Conservation (phyloP, 2,888 invertebrate species). For the Ametastegia equiseti region DNA sequence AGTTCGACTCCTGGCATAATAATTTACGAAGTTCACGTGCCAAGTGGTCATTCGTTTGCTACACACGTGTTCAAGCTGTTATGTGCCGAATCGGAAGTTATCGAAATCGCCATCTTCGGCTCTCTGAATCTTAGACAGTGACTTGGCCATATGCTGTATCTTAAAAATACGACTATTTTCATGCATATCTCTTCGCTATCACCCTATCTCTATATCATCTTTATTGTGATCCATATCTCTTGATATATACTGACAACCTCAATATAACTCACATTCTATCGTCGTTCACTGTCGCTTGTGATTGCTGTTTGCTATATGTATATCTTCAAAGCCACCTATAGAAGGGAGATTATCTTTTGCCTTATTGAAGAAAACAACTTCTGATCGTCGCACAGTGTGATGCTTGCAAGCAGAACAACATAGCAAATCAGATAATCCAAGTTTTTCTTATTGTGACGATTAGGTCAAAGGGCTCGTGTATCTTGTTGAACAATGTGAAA, state of each 20-base stretch:
- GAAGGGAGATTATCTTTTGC: background rate
- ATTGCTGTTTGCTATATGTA: background rate
- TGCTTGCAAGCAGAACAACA: background rate
- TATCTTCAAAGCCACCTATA: background rate
- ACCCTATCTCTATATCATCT: constrained; percentile 20
- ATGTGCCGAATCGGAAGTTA: background rate
- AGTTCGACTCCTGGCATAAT: background rate
- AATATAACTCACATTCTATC: background rate
- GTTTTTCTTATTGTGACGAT: background rate
- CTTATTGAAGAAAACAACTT: background rate
- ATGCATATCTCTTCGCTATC: constrained; percentile 17
- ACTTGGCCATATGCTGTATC: constrained; percentile 1
- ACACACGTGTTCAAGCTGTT: constrained; percentile 20
- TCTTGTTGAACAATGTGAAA: background rate
- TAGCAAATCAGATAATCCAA: background rate
- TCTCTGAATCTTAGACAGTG: background rate
- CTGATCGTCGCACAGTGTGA: background rate
- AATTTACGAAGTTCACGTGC: background rate
- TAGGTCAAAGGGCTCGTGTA: no score
- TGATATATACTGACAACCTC: constrained; percentile 32
- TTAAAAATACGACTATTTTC: constrained; percentile 7
- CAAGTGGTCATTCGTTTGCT: background rate
- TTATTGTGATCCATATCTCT: constrained; percentile 27
- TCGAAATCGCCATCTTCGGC: constrained; percentile 10
- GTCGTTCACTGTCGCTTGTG: constrained; percentile 21